Evolutionary conservation across 2,113 vertebrate genomes (phyloP).

Genomic region (Anser brachyrhynchus): DNA sequence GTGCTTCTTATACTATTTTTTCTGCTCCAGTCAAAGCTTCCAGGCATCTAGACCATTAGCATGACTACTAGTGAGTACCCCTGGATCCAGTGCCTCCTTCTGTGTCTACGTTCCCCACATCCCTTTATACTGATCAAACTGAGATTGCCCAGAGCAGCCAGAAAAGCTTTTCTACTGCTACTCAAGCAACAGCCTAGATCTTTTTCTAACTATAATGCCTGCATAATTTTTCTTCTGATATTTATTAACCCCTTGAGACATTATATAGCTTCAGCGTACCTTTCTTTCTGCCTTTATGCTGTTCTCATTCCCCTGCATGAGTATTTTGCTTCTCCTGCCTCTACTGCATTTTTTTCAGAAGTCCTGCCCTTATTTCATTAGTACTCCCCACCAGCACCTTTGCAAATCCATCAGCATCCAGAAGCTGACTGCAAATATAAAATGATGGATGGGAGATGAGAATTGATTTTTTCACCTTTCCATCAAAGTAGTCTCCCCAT

Average conservation of each 20-base stretch:
- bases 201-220: constrained; percentile 22
- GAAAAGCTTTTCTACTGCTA: constrained; percentile 29
- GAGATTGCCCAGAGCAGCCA: constrained; percentile 4
- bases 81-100: neutral
- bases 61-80: neutral
- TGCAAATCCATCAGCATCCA: constrained; percentile 13
- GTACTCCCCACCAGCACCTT: neutral
- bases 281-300: neutral
- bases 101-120: neutral
- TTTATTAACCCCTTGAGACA: constrained; percentile 48
- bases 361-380: neutral
- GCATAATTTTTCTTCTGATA: constrained; percentile 51
- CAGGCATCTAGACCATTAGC: neutral
- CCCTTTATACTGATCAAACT: neutral
- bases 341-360: neutral
- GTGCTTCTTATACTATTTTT: neutral
- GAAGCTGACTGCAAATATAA: neutral
- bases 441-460: constrained; percentile 10
- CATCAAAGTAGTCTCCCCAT: neutral
- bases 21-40: neutral
- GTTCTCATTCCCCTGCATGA: neutral
- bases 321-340: constrained; percentile 4
- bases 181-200: constrained; percentile 2
- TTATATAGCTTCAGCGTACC: neutral
- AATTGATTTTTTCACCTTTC: constrained; percentile 7